phyloP scores from a whole-genome alignment of 2,797 vertebrate genomes.

The Botia almorhae region DNA sequence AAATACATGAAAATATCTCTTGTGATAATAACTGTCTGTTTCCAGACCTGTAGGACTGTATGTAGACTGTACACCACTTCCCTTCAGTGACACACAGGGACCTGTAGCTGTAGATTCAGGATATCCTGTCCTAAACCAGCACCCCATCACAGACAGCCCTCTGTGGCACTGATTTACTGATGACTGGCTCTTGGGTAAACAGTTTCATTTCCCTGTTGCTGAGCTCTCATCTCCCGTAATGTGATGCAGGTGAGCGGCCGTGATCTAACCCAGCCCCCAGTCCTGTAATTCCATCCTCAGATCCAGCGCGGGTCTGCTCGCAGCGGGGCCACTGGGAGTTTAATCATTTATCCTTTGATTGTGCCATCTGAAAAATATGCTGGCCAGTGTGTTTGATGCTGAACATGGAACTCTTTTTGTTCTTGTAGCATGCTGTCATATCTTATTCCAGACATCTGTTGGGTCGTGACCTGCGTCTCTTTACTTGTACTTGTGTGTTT shows the following conservation, averaged over 20 bases:
- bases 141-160: conserved; percentile 30
- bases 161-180: conserved; percentile 57
- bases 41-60: background rate
- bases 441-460: conserved; percentile 38
- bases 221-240: conserved; percentile 50
- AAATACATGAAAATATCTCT: background rate
- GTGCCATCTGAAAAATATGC: conserved; percentile 42
- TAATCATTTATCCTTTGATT: conserved; percentile 54
- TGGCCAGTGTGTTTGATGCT: conserved; percentile 34
- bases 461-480: conserved; percentile 23
- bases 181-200: conserved; percentile 58
- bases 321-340: conserved; percentile 26
- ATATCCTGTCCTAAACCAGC: conserved; percentile 45
- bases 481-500: conserved; percentile 1
- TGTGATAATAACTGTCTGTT: conserved; percentile 11
- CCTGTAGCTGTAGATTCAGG: conserved; percentile 36
- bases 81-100: conserved; percentile 3
- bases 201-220: conserved; percentile 54
- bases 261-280: conserved; percentile 46
- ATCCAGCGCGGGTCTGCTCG: conserved; percentile 41
- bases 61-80: background rate
- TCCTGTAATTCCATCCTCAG: conserved; percentile 59
- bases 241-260: conserved; percentile 52
- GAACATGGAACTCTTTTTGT: conserved; percentile 41
- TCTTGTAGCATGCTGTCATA: conserved; percentile 29